Evolutionary conservation across 2,797 vertebrate species (phyloP).

Genomic region (Xenopus petersii): DNA sequence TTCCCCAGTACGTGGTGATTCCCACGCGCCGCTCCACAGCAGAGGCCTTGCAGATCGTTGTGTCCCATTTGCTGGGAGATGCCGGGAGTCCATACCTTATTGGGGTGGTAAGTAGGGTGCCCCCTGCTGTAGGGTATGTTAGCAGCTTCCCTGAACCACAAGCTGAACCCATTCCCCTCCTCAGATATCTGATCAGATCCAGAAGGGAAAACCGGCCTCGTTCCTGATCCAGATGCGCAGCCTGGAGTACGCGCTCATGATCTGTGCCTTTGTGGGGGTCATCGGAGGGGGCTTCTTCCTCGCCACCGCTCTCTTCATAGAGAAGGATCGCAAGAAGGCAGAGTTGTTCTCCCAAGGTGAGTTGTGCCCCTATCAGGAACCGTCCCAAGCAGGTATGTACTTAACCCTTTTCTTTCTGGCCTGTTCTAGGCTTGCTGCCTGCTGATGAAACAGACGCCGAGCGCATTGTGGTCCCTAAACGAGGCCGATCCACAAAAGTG

Average conservation of each 20-base stretch:
- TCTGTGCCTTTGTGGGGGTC: conserved; percentile 78
- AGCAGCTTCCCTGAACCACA: too few species aligned
- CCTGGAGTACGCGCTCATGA: conserved; percentile 78
- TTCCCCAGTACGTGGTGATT: conserved; percentile 80
- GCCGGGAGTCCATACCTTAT: conserved; percentile 87
- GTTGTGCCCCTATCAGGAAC: not conserved
- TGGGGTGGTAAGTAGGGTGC: conserved; percentile 69
- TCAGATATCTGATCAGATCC: conserved; percentile 78
- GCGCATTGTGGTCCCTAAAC: conserved; percentile 64
- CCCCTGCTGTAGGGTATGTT: too few species aligned
- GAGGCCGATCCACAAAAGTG: conserved; percentile 79
- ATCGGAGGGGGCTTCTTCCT: conserved; percentile 80
- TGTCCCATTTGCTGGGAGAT: conserved; percentile 84
- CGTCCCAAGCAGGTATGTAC: too few species aligned
- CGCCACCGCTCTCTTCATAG: conserved; percentile 80
- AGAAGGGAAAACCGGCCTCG: conserved; percentile 62
- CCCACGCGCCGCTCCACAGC: conserved; percentile 83
- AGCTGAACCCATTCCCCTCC: too few species aligned
- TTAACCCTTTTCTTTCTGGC: not conserved
- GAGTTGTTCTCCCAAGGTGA: conserved; percentile 66
- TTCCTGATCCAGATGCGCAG: conserved; percentile 81
- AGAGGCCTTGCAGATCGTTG: conserved; percentile 84
- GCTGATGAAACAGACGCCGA: conserved; percentile 5
- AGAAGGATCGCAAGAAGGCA: conserved; percentile 69
- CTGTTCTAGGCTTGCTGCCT: conserved; percentile 49